Conservation (phyloP, 2,113 vertebrate genomes). For the Atlantisia rogersi region DNA sequence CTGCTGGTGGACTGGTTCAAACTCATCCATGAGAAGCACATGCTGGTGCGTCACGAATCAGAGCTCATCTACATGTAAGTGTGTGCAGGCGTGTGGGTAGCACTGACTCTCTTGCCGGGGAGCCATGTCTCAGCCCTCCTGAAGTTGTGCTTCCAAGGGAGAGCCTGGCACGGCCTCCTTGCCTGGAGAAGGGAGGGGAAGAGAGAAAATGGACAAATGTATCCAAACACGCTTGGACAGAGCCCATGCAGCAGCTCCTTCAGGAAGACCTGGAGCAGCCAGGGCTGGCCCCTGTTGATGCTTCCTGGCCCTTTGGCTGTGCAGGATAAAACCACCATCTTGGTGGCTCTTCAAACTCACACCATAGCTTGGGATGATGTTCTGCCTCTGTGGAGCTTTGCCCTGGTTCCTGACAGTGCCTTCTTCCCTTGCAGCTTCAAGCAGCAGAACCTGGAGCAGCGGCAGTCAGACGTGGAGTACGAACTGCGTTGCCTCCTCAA, state of each 20-base stretch:
- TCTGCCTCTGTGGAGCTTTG: not conserved
- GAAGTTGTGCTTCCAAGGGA: not conserved
- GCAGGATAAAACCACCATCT: not conserved
- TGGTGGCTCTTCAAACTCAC: not conserved
- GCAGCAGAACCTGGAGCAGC: constrained; percentile 91
- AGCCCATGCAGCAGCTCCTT: not conserved
- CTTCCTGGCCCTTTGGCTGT: not conserved
- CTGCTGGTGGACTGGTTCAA: constrained; percentile 90
- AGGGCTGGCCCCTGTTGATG: not conserved
- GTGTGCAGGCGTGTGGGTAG: constrained; percentile 56
- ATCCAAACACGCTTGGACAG: not conserved
- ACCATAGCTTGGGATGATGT: not conserved
- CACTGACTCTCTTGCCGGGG: rapidly evolving
- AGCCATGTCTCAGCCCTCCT: not conserved
- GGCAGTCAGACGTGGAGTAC: constrained; percentile 90
- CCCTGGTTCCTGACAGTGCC: not conserved
- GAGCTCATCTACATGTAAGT: constrained; percentile 93
- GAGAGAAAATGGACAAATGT: not conserved
- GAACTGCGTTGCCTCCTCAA: constrained; percentile 90
- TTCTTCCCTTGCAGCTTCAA: constrained; percentile 78
- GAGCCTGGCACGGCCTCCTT: not conserved
- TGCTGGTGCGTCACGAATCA: constrained; percentile 83
- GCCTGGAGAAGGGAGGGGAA: not conserved
- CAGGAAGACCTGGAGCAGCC: not conserved
- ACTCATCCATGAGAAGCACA: constrained; percentile 88